A percentile compares a stretch with the other conserved stretches of the same genome.
Evolutionary conservation across 2,113 vertebrate genomes (phyloP).

Genomic region (Myrmecobius fasciatus): DNA sequence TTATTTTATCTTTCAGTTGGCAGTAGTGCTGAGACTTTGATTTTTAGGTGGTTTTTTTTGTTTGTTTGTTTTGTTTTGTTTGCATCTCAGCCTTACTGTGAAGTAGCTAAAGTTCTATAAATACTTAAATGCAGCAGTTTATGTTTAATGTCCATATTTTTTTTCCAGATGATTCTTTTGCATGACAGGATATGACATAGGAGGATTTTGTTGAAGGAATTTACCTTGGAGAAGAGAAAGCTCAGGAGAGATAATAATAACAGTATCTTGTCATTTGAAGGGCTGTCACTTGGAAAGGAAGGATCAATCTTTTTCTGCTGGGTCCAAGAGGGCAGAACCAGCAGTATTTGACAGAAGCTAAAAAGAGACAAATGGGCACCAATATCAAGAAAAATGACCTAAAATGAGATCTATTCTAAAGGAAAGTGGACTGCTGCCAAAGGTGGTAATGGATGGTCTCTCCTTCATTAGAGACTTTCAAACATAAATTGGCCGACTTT

Average conservation of each 20-base stretch:
- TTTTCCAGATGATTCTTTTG: neutral
- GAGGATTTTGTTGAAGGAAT: neutral
- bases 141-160: neutral
- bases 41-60: too few species aligned
- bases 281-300: neutral
- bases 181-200: neutral
- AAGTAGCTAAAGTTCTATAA: neutral
- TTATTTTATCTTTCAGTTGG: neutral
- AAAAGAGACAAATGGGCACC: neutral
- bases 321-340: neutral
- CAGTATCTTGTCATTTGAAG: neutral
- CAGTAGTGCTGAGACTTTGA: neutral
- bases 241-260: neutral
- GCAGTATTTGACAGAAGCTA: neutral
- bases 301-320: neutral
- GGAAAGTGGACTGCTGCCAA: neutral
- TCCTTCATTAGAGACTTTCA: neutral
- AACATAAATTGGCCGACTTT: neutral
- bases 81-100: neutral
- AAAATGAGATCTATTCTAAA: neutral
- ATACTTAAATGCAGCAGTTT: neutral
- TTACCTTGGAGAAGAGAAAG: neutral
- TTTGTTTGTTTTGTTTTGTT: too few species aligned
- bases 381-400: neutral
- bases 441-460: neutral